Evolutionary conservation across 2,113 vertebrate species (phyloP).

Genomic region (Pholis gunnellus): DNA sequence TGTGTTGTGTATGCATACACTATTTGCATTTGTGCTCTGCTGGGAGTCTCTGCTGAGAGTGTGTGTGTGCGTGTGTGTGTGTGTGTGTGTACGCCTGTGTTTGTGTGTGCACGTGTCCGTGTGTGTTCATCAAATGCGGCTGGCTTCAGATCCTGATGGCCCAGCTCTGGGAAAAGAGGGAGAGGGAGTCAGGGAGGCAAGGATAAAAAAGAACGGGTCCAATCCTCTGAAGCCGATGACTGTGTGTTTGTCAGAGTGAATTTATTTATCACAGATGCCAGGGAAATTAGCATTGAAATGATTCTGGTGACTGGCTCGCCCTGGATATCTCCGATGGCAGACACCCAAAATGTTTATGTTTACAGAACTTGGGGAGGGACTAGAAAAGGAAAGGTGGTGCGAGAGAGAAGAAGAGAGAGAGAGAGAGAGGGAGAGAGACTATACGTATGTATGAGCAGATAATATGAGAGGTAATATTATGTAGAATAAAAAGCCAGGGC

Average conservation of each 20-base stretch:
- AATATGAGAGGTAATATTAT: constrained; percentile 61
- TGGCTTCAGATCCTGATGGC: constrained; percentile 66
- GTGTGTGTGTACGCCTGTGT: background rate
- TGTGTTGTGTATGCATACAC: constrained; percentile 33
- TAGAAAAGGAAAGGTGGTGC: constrained; percentile 19
- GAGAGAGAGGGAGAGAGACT: constrained; percentile 18
- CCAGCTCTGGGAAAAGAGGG: constrained; percentile 42
- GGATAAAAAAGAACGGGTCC: constrained; percentile 35
- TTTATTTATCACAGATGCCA: constrained; percentile 79
- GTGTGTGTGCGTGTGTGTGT: constrained; percentile 30
- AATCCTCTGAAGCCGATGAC: constrained; percentile 76
- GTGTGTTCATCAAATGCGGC: constrained; percentile 60
- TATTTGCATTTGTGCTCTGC: constrained; percentile 56
- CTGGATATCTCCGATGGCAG: constrained; percentile 72
- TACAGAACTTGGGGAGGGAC: constrained; percentile 55
- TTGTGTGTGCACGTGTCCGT: background rate
- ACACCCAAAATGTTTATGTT: constrained; percentile 78
- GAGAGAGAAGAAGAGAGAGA: constrained; percentile 7
- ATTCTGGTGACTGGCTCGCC: constrained; percentile 74
- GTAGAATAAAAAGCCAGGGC: constrained; percentile 40
- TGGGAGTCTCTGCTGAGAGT: constrained; percentile 13
- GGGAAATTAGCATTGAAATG: constrained; percentile 83
- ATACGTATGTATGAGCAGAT: constrained; percentile 26
- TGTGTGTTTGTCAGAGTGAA: constrained; percentile 76
- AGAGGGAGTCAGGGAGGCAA: constrained; percentile 6